phyloP scores from a whole-genome alignment of 2,888 invertebrate species.

The Colletes collaris region DNA sequence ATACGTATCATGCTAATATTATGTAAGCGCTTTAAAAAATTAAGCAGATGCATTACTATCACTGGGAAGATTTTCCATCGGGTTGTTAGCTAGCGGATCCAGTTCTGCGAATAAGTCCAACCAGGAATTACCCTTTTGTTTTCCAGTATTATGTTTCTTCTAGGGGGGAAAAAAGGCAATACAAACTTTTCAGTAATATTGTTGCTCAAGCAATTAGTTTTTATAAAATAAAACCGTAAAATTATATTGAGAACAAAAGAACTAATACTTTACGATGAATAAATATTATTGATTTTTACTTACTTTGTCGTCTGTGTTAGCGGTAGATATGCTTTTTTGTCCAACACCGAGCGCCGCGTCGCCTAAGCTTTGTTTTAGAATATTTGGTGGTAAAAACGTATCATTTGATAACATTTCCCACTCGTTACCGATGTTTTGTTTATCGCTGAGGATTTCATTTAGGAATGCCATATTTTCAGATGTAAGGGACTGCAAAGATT shows the following conservation, averaged over 20 bases:
- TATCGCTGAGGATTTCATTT: slow-evolving; percentile 75
- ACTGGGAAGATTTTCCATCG: slow-evolving; percentile 82
- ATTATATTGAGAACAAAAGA: slow-evolving; percentile 8
- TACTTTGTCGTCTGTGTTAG: slow-evolving; percentile 64
- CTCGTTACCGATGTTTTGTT: slow-evolving; percentile 62
- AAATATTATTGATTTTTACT: slow-evolving; percentile 39
- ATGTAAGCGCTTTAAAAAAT: slow-evolving; percentile 45
- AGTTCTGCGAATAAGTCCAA: slow-evolving; percentile 96
- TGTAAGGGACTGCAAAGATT: slow-evolving; percentile 73
- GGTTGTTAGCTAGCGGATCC: slow-evolving; percentile 95
- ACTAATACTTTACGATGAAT: slow-evolving; percentile 6
- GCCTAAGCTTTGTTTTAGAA: slow-evolving; percentile 80
- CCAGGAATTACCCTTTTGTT: slow-evolving; percentile 88
- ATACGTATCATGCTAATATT: slow-evolving; percentile 21
- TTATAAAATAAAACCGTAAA: slow-evolving; percentile 12
- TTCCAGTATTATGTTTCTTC: slow-evolving; percentile 73
- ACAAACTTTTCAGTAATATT: slow-evolving; percentile 27
- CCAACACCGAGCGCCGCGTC: slow-evolving; percentile 72
- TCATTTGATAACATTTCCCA: slow-evolving; percentile 76
- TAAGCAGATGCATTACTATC: slow-evolving; percentile 79
- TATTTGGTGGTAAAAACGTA: slow-evolving; percentile 78
- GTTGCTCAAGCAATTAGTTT: slow-evolving; percentile 16
- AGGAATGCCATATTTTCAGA: slow-evolving; percentile 77
- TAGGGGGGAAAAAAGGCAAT: slow-evolving; percentile 46
- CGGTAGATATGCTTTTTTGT: slow-evolving; percentile 50